phyloP scores from a whole-genome alignment of 2,797 vertebrate species.

The Aldrovandia affinis region DNA sequence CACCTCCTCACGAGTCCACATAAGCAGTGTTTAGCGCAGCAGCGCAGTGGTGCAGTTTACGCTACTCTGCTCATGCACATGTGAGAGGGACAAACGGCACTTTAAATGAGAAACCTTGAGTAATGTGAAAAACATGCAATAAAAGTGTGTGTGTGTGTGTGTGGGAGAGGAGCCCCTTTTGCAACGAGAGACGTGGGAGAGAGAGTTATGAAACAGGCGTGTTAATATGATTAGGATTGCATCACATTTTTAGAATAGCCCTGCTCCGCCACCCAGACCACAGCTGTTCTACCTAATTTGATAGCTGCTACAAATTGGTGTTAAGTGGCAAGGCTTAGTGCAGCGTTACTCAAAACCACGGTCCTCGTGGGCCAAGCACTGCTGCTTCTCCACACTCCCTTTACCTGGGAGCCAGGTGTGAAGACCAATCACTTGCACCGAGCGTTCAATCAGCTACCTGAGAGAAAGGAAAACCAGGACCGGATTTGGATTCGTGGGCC shows the following conservation, averaged over 20 bases:
- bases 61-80: slow-evolving; percentile 6
- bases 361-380: no score
- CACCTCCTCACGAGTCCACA: not conserved
- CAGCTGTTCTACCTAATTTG: slow-evolving; percentile 47
- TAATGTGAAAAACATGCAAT: slow-evolving; percentile 9
- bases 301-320: slow-evolving; percentile 25
- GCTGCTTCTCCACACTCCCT: no score
- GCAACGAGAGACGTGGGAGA: not conserved
- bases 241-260: slow-evolving; percentile 46
- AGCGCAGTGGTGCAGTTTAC: not conserved
- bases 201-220: slow-evolving; percentile 44
- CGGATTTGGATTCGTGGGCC: no score
- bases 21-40: not conserved
- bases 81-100: not conserved
- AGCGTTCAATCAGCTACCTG: no score
- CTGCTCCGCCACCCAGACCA: slow-evolving; percentile 45
- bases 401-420: no score
- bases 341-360: slow-evolving; percentile 16
- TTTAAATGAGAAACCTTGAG: not conserved
- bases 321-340: slow-evolving; percentile 24
- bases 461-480: no score
- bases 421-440: no score
- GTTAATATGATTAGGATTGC: slow-evolving; percentile 59
- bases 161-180: not conserved
- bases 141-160: not conserved